phyloP scores from a whole-genome alignment of 2,888 invertebrate species.

The Andrena dorsata region DNA sequence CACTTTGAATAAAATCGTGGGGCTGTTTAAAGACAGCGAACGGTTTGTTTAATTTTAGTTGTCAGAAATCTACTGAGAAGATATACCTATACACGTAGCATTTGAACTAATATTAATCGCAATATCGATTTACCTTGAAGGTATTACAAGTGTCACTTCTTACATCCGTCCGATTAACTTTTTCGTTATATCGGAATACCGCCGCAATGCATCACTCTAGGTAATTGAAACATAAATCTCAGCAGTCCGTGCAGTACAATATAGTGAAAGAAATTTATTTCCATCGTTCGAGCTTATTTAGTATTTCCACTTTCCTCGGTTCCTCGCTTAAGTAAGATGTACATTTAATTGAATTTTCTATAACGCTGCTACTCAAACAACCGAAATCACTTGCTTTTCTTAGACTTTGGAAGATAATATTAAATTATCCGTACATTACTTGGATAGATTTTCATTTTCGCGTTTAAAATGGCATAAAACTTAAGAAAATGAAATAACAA shows the following conservation, averaged over 20 bases:
- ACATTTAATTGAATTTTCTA: slow-evolving; percentile 1
- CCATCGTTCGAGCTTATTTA: background rate
- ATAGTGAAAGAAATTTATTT: slow-evolving; percentile 13
- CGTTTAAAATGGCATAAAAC: no score
- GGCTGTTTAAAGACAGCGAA: no score
- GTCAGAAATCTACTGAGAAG: background rate
- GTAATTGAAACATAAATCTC: slow-evolving; percentile 31
- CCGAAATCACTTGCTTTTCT: no score
- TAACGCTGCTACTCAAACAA: no score
- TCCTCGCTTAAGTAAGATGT: background rate
- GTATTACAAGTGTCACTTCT: slow-evolving; percentile 3
- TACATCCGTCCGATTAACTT: slow-evolving; percentile 16
- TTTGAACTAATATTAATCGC: background rate
- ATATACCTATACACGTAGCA: background rate
- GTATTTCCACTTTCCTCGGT: background rate
- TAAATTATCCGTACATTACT: no score
- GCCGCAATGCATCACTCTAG: slow-evolving; percentile 1
- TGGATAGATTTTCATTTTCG: no score
- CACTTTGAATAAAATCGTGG: no score
- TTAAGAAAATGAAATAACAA: no score
- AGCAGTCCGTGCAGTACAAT: background rate
- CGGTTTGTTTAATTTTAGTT: no score
- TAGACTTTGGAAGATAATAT: no score
- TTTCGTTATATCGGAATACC: slow-evolving; percentile 10
- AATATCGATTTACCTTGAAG: background rate